phyloP scores from a whole-genome alignment of 2,888 invertebrate species.

The Rhagophthalmus giganteus region DNA sequence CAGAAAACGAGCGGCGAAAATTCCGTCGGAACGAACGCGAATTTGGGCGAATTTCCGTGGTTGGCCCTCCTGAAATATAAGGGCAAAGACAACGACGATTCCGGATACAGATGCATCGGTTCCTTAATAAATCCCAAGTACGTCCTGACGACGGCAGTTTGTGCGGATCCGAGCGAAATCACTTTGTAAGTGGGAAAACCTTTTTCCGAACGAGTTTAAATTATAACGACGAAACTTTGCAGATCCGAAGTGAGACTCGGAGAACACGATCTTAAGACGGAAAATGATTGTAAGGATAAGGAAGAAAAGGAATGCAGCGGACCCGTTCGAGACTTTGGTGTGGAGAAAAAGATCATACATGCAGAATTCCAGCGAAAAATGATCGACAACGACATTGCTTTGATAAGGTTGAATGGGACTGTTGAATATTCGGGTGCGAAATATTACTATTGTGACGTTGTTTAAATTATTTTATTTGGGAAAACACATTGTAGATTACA shows the following conservation, averaged over 20 bases:
- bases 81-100: neutral
- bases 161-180: conserved; percentile 3
- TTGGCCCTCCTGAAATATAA: conserved; percentile 1
- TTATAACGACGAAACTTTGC: no score
- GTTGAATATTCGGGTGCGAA: conserved; percentile 3
- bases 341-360: conserved; percentile 3
- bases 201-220: no score
- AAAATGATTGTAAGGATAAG: neutral
- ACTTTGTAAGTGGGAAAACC: conserved; percentile 9
- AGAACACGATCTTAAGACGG: conserved; percentile 1
- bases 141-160: conserved; percentile 1
- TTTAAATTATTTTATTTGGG: no score
- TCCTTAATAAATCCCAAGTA: conserved; percentile 1
- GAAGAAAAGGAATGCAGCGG: neutral
- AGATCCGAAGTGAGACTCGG: conserved; percentile 1
- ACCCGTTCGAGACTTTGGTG: neutral
- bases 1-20: neutral
- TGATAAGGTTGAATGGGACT: neutral
- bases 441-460: neutral
- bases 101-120: conserved; percentile 4
- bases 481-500: conserved; percentile 5
- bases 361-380: neutral
- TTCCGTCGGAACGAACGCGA: neutral
- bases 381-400: conserved; percentile 1
- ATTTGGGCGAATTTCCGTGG: conserved; percentile 11